Evolutionary conservation across 2,113 vertebrate genomes (phyloP), one percentile per base, ranked within the genome.

Genomic region (Camelus dromedarius): DNA sequence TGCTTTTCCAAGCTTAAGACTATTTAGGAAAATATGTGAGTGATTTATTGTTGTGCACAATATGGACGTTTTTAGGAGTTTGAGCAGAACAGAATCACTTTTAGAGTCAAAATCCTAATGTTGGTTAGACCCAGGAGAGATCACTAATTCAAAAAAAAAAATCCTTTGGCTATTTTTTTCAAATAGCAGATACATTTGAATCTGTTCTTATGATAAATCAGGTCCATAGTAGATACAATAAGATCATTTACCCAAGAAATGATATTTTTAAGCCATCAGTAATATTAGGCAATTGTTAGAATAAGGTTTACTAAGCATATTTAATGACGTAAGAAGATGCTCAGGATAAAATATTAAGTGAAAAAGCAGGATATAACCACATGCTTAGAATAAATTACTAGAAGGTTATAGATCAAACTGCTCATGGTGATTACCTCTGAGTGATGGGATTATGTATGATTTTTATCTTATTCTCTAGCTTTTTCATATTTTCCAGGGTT

Each of bases 131-230:
- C 30, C 52, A 76, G 60, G 72, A 95, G 70, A 92, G 32, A 82
- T n/a, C 28, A 82, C 50, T 96, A 92, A 80, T 62, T 92, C 66
- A 82, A 42, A 91, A 97, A 42, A 42, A 91, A 97, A 95, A 92
- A 92, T 50, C 19, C 14, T 26, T 92, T 96, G 69, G 62, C 15
- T 93, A 75, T 5, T 93, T 81, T 95, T 79, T 84, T 84, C 32
- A 84, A 69, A 56, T 87, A 58, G n/a, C 24, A 84, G n/a, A 73
- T 92, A 48, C 28, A 58, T 92, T 96, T 93, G 52, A 92, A 94
- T 90, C n/a, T 83, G 13, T 93, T 58, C n/a, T 93, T 79, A 89
- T 70, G 30, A 66, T 89, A 94, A 93, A 18, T 83, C 83, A 89
- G 14, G 6, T 77, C 46, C 82, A 77, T 56, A 13, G 10, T 82